phyloP scores from a whole-genome alignment of 2,113 vertebrate species.

The Bufo gargarizans region DNA sequence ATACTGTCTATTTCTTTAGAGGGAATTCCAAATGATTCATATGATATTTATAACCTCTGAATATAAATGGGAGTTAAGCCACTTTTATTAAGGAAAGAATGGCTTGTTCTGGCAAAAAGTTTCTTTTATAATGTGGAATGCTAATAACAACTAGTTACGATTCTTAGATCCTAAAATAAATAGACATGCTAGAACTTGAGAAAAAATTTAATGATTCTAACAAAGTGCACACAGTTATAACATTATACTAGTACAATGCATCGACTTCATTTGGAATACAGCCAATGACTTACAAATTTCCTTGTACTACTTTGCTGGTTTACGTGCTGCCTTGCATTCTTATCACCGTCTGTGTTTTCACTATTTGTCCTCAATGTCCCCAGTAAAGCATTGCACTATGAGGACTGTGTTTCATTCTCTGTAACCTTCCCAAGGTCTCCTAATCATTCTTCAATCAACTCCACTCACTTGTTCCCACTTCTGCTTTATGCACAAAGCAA shows the following conservation, averaged over 20 bases:
- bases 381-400: conserved; percentile 15
- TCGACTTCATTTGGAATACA: conserved; percentile 32
- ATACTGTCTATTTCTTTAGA: conserved; percentile 2
- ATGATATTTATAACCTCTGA: not conserved
- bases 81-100: conserved; percentile 19
- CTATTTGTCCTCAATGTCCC: conserved; percentile 51
- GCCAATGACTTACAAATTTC: conserved; percentile 37
- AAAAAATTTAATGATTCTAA: conserved; percentile 15
- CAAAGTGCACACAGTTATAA: conserved; percentile 4
- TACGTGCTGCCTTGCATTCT: conserved; percentile 34
- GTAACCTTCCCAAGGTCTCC: conserved; percentile 45
- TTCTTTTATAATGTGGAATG: conserved; percentile 24
- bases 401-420: not conserved
- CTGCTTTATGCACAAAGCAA: not conserved
- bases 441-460: conserved; percentile 44
- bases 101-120: conserved; percentile 15
- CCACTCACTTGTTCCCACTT: conserved; percentile 8
- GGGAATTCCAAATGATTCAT: conserved; percentile 23
- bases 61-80: conserved; percentile 31
- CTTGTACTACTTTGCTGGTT: conserved; percentile 29
- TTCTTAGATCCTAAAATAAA: conserved; percentile 15
- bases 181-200: conserved; percentile 4
- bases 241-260: conserved; percentile 17
- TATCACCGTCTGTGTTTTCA: conserved; percentile 42
- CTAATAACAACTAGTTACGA: conserved; percentile 16